Base-by-base conservation (phyloP, 2,113 vertebrate species). In the Lepisosteus osseus region DNA sequence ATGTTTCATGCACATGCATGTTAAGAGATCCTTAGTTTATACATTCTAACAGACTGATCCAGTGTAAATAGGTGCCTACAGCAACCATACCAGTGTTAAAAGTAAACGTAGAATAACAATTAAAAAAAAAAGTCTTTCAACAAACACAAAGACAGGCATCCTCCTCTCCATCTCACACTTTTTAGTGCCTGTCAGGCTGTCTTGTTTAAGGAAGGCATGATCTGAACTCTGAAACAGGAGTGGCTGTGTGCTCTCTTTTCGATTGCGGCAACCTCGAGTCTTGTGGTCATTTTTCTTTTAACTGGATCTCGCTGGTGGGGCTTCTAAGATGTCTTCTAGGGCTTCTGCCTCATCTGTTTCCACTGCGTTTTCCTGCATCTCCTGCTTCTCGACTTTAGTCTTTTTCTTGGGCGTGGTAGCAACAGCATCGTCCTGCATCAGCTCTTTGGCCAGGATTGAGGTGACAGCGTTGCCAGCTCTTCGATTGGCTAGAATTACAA, bases 391-490 rank as follows among this genome's bases (percentile, higher is more conserved):
- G 29, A 84, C 1, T 69, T 74, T 87, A 55, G 7, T 69, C 67
- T 85, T 78, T 45, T 80, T 76, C 40, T 17, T 0, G 15, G 62
- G 0, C 69, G 75, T 77, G 74, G 82, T 1, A 47, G 79, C 77
- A 7, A 86, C 72, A 0, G 77, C 3, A 7, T 92, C 90, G 1
- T 95, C 94, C 82, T 94, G 93, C 78, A 90, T 90, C 82, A 95
- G 84, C 82, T 94, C 94, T 66, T 94, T 94, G 83, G 93, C 95
- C 75, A 97, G 89, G 74, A 95, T 79, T 78, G 90, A 94, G 14
- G 94, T 95, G 84, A 95, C 88, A 61, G 92, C 93, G 71, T 93
- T 91, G 61, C 93, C 95, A 40, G 90, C 90, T 85, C 94, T 88
- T 82, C 94, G 90, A 80, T 94, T 95, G 78, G 87, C 95, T 96